phyloP scores from a whole-genome alignment of 2,888 invertebrate species.

The Unio pictorum region DNA sequence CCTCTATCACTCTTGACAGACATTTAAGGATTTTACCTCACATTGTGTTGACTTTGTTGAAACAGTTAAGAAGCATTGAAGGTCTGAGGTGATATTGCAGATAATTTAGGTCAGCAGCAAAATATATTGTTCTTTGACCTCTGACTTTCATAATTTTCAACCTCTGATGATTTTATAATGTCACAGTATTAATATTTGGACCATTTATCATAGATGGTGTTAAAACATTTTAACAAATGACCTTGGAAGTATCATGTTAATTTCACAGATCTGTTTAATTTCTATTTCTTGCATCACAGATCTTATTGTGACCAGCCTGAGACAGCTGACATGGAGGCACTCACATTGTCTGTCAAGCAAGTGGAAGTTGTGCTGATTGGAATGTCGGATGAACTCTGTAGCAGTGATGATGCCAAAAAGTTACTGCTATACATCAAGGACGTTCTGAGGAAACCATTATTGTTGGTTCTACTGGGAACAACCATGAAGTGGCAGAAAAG shows the following conservation, averaged over 20 bases:
- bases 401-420: slow-evolving; percentile 47
- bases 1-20: no score
- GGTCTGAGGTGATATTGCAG: no score
- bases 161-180: no score
- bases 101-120: no score
- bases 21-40: no score
- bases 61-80: no score
- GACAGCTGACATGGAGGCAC: slow-evolving; percentile 51
- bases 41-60: no score
- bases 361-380: slow-evolving; percentile 61
- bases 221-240: no score
- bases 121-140: no score
- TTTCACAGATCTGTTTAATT: background rate
- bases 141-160: no score
- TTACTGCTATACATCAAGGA: slow-evolving; percentile 58
- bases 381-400: slow-evolving; percentile 64
- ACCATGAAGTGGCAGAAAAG: slow-evolving; percentile 58
- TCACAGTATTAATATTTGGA: no score
- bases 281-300: slow-evolving; percentile 39
- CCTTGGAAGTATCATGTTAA: background rate
- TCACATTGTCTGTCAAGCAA: slow-evolving; percentile 57
- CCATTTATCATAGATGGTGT: no score
- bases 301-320: slow-evolving; percentile 58
- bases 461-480: slow-evolving; percentile 59
- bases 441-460: slow-evolving; percentile 55